Percentiles rank a stretch among this genome's conserved stretches.
phyloP scores from a whole-genome alignment of 2,797 vertebrate species.

The Coilia nasus region DNA sequence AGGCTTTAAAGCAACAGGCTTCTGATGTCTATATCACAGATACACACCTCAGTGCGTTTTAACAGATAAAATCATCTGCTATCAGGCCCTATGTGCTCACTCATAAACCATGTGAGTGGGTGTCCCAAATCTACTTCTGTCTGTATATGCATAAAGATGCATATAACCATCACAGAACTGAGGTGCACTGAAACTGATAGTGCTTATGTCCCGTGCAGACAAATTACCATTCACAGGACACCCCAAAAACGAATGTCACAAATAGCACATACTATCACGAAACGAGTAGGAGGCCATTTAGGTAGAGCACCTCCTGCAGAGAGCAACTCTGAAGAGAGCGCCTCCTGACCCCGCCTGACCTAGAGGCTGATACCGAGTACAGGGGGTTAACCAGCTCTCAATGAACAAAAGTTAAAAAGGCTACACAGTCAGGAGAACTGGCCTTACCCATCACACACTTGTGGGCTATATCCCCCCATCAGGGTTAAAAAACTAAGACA shows the following conservation, averaged over 20 bases:
- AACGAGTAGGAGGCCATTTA: background rate
- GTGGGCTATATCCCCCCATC: background rate
- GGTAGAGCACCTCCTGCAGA: background rate
- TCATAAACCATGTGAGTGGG: background rate
- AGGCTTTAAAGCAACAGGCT: background rate
- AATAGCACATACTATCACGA: background rate
- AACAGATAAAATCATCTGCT: background rate
- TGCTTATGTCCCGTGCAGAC: background rate
- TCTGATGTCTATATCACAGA: background rate
- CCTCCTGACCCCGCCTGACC: background rate
- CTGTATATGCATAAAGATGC: background rate
- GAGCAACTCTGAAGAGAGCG: background rate
- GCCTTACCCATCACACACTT: background rate
- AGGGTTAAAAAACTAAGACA: background rate
- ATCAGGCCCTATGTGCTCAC: background rate
- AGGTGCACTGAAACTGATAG: background rate
- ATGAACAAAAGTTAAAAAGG: conserved; percentile 4
- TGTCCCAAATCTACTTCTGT: background rate
- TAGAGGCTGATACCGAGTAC: background rate
- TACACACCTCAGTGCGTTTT: background rate
- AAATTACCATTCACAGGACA: background rate
- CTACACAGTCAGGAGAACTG: background rate
- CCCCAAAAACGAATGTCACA: background rate
- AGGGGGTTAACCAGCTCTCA: background rate
- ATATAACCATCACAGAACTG: background rate